Evolutionary conservation across 2,113 vertebrate genomes (phyloP), one percentile per base, ranked within the genome.

Genomic region (Protomyctophum bolini): DNA sequence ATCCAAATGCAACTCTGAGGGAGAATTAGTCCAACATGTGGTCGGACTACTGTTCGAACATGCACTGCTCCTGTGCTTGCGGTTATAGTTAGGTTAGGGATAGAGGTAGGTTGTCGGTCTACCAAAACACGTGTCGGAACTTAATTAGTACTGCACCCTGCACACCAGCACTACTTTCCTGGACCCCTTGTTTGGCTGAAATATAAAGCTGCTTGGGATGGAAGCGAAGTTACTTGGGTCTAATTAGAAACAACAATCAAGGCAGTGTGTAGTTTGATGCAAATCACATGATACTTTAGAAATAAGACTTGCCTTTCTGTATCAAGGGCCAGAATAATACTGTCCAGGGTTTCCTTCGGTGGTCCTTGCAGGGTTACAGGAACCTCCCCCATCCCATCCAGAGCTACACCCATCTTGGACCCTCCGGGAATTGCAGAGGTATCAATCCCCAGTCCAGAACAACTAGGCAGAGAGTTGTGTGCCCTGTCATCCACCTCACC

Each of bases 221-320:
- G 89, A 99, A 99, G 49, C 98, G 95, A 45, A 99, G 92, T 88
- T 99, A 99, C 94, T 99, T 99, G 68, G 98, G 97, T 63, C 98
- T 99, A 83, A 68, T 57, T 9, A 84, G 62, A 33, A 28, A 62
- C 6, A 58, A 58, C 5, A 6, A 9, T 11, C 11, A 11, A 52
- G 7, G 1, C 51, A 11, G 51, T 10, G 10, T 52, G 10, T 15
- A 6, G 8, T 14, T 56, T 15, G 6, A 57, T 6, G 55, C 6
- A 57, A 8, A 57, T 57, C 3, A 28, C 33, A 41, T 33, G 9
- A 41, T 41, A 41, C 33, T 41, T 21, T 21, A 21, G 21, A 21
- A 2, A 21, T 21, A 21, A 21, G n/a, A n/a, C n/a, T n/a, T n/a
- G n/a, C n/a, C n/a, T n/a, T 85, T 99, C 98, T 0, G 96, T 95